phyloP scores from a whole-genome alignment of 2,888 invertebrate genomes.

The Heliconius cydno region DNA sequence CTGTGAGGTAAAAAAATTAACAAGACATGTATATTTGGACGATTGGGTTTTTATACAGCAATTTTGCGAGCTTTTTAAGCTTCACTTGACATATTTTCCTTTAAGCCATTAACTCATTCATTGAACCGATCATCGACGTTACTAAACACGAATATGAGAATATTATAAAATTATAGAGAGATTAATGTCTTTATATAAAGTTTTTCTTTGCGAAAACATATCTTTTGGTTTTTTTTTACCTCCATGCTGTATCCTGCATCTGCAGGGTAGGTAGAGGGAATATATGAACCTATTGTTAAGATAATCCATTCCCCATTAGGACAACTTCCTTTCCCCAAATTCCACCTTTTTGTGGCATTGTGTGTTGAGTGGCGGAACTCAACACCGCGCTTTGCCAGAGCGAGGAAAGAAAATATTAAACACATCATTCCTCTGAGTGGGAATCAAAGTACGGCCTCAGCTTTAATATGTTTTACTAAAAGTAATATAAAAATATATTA shows the following conservation, averaged over 20 bases:
- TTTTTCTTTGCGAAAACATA: not conserved
- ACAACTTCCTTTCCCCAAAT: no score
- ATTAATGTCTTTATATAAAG: not conserved
- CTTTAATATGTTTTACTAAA: not conserved
- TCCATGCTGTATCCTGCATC: not conserved
- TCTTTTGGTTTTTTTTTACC: no score
- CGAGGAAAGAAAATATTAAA: no score
- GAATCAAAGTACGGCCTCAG: not conserved
- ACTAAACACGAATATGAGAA: not conserved
- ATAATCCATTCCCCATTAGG: no score
- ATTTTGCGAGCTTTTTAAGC: not conserved
- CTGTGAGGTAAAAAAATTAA: not conserved
- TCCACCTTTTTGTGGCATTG: no score
- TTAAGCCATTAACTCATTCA: slow-evolving; percentile 2
- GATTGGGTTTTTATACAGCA: not conserved
- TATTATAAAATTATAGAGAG: not conserved
- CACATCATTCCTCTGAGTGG: no score
- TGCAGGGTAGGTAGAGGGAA: not conserved
- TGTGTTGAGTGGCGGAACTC: no score
- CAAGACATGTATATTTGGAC: not conserved
- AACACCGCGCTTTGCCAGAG: no score
- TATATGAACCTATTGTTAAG: not conserved
- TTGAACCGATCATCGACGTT: not conserved
- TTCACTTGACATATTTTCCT: slow-evolving; percentile 13
- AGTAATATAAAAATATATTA: no score